phyloP scores from a whole-genome alignment of 2,888 invertebrate species.

The Cryptus armator region DNA sequence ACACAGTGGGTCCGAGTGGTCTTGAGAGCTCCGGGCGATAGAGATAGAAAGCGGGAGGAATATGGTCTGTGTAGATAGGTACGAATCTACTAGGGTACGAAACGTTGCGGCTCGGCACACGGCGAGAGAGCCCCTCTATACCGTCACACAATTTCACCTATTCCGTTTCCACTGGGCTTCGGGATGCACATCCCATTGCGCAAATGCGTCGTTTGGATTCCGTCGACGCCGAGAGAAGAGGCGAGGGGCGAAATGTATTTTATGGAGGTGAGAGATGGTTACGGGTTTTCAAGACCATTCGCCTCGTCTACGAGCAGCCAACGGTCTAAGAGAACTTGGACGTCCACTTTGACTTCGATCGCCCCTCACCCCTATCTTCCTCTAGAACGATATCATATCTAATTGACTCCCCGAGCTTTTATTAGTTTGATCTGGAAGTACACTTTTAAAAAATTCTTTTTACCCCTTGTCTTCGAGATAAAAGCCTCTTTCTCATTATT shows the following conservation, averaged over 20 bases:
- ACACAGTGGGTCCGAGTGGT: neutral
- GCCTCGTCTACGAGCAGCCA: constrained; percentile 3
- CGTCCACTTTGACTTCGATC: constrained; percentile 5
- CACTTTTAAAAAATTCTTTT: neutral
- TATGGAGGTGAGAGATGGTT: constrained; percentile 70
- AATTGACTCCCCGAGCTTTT: constrained; percentile 36
- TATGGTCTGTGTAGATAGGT: constrained; percentile 36
- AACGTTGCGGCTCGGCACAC: constrained; percentile 25
- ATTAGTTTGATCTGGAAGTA: constrained; percentile 15
- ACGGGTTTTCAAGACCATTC: constrained; percentile 30
- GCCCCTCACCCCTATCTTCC: neutral
- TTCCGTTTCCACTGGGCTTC: constrained; percentile 63
- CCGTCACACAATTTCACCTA: neutral
- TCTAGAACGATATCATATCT: constrained; percentile 48
- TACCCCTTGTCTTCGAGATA: constrained; percentile 23
- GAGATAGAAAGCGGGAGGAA: constrained; percentile 23
- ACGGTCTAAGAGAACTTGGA: neutral
- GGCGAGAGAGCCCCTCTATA: neutral
- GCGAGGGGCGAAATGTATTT: constrained; percentile 76
- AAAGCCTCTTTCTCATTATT: constrained; percentile 48
- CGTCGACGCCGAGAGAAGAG: constrained; percentile 70
- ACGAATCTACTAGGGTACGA: constrained; percentile 45
- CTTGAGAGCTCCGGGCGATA: constrained; percentile 23
- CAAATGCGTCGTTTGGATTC: constrained; percentile 82
- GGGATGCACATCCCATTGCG: constrained; percentile 81